Evolutionary conservation across 2,888 invertebrate genomes (phyloP).

Genomic region (Apodemia hepburni): DNA sequence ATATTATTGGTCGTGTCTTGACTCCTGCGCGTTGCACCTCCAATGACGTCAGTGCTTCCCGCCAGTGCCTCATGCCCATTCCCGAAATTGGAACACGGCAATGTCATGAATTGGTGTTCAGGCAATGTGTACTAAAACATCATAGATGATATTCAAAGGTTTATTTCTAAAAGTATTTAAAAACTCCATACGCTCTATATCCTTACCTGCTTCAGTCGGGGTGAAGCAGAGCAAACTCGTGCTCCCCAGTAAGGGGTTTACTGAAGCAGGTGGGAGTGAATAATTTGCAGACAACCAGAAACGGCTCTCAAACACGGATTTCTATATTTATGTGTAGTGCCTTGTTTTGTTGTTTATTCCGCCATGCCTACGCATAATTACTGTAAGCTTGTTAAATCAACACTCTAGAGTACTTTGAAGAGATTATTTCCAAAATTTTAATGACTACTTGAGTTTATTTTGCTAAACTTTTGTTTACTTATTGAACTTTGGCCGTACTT

Average conservation of each 20-base stretch:
- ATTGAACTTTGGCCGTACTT: background rate
- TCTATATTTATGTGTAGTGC: background rate
- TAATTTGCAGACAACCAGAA: background rate
- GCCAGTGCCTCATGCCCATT: no score
- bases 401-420: background rate
- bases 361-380: conserved; percentile 3
- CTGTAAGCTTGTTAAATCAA: background rate
- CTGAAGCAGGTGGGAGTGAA: background rate
- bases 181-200: background rate
- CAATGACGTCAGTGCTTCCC: no score
- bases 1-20: no score
- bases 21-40: no score
- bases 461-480: background rate
- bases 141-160: background rate
- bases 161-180: background rate
- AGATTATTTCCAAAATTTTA: background rate
- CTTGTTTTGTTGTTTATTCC: background rate
- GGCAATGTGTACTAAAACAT: no score
- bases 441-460: conserved; percentile 2
- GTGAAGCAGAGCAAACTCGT: no score
- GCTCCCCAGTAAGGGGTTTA: no score
- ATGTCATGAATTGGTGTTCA: no score
- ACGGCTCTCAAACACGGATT: background rate
- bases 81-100: no score
- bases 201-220: no score